Percentiles rank a stretch among this genome's conserved stretches.
These are phyloP conservation scores for Diloba caeruleocephala DNA, from an alignment of 2,888 invertebrate species.

Conservation along the genomic window DNA sequence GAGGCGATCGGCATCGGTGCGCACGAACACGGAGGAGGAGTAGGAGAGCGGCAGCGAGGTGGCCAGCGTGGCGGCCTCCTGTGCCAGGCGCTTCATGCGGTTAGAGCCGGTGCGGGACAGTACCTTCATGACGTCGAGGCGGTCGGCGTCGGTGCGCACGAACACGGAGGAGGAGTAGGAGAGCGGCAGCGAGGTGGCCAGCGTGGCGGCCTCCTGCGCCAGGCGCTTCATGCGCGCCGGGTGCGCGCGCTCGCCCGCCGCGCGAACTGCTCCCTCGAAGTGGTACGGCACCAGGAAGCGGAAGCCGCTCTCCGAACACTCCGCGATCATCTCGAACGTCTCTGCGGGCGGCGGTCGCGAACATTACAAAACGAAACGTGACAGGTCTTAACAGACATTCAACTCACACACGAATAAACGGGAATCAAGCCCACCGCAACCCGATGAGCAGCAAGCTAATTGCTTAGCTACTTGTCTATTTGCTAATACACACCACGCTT, in stretches of 20 bases:
- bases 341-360: constrained; percentile 86
- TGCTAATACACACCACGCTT: no score
- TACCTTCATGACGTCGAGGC: constrained; percentile 98
- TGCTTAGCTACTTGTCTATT: no score
- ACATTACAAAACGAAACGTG: no score
- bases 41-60: no score
- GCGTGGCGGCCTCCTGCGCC: constrained; percentile 98
- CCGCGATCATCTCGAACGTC: constrained; percentile 97
- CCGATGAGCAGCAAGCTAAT: no score
- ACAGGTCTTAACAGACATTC: no score
- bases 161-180: constrained; percentile 98
- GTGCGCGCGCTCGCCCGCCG: constrained; percentile 95
- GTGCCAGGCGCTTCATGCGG: no score
- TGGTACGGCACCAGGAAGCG: constrained; percentile 96
- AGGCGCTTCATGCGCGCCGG: constrained; percentile 96
- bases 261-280: constrained; percentile 95
- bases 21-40: no score
- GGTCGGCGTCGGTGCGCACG: constrained; percentile 97
- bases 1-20: no score
- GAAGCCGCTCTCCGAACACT: constrained; percentile 92
- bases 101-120: neutral
- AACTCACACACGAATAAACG: no score
- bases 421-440: no score
- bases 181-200: constrained; percentile 97
- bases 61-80: no score